phyloP scores from a whole-genome alignment of 2,888 invertebrate species.

The Empis stercorea region DNA sequence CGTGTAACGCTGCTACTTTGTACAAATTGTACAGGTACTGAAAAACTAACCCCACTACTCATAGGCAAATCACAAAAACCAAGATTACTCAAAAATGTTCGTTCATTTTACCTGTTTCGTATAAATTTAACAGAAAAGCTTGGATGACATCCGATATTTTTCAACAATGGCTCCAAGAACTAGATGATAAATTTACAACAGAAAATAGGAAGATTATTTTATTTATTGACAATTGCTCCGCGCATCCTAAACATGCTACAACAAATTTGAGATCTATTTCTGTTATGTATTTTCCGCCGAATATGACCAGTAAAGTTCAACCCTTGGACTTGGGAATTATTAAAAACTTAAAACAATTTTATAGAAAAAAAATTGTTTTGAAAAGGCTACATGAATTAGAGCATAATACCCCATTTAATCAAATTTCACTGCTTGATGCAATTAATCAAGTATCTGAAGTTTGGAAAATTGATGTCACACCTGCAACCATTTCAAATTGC shows the following conservation, averaged over 20 bases:
- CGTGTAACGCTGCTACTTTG: conserved; percentile 23
- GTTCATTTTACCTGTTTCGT: conserved; percentile 16
- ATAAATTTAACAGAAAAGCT: conserved; percentile 19
- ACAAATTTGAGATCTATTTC: neutral
- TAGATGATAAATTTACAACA: conserved; percentile 1
- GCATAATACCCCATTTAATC: neutral
- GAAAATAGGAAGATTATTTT: conserved; percentile 5
- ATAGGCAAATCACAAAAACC: conserved; percentile 24
- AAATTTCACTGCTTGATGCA: neutral
- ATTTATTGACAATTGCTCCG: conserved; percentile 1
- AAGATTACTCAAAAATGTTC: conserved; percentile 23
- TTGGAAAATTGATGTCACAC: neutral
- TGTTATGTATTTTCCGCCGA: neutral
- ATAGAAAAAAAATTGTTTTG: neutral
- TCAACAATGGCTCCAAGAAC: conserved; percentile 6
- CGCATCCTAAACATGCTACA: neutral
- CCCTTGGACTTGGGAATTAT: neutral
- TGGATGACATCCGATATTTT: conserved; percentile 17
- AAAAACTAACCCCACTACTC: conserved; percentile 21
- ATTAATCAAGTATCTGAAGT: neutral
- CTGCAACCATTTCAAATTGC: neutral
- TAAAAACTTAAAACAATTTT: neutral
- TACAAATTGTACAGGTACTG: conserved; percentile 23
- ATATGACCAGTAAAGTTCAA: neutral
- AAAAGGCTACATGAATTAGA: neutral